Base-by-base conservation (phyloP, 2,888 invertebrate species). In the Melinopterus prodromus region DNA sequence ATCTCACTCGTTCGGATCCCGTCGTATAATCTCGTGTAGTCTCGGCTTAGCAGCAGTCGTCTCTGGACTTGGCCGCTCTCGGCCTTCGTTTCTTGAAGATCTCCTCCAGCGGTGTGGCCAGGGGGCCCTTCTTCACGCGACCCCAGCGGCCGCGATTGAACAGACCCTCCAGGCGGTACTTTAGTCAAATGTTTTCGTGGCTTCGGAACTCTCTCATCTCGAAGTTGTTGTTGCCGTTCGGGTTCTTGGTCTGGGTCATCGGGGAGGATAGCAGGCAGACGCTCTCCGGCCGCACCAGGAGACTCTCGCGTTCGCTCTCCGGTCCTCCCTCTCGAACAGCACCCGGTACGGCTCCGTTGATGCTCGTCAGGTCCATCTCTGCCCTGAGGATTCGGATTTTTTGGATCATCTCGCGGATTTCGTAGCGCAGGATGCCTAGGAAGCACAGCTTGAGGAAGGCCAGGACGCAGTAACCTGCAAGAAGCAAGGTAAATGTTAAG, bases 331-430 rank as follows among this genome's bases (percentile, higher is more conserved):
- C 87, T 77, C 88, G 85, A 26, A 89, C 81, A 37, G 88, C 84
- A 26, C 91, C 90, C n/a, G 92, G 91, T 81, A 92, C 92, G 75
- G 92, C 91, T 16, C 92, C 92, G 86, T 92, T 92, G 37, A 90
- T 90, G 79, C 91, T 91, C 71, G 92, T 88, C 83, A 89, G 81
- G 82, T 93, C 92, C 83, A 92, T 88, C 87, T 95, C 95, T 81
- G 92, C 93, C 85, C 93, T 93, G 82, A 97, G 91, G 88, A 97
- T 92, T 86, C 94, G 93, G 88, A 97, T 97, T 91, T 97, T 97
- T 89, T 96, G 96, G 87, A 97, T 96, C 97, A 97, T 97, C 90
- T 97, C 97, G 84, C 95, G 93, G 87, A 96, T 96, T 91, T 96
- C 96, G 91, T 95, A 95, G 71, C 96, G 93, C 85, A 96, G 92